Evolutionary conservation across 2,113 vertebrate genomes (phyloP), one percentile per base, ranked within the genome.

Genomic region (Poeciliopsis retropinna): DNA sequence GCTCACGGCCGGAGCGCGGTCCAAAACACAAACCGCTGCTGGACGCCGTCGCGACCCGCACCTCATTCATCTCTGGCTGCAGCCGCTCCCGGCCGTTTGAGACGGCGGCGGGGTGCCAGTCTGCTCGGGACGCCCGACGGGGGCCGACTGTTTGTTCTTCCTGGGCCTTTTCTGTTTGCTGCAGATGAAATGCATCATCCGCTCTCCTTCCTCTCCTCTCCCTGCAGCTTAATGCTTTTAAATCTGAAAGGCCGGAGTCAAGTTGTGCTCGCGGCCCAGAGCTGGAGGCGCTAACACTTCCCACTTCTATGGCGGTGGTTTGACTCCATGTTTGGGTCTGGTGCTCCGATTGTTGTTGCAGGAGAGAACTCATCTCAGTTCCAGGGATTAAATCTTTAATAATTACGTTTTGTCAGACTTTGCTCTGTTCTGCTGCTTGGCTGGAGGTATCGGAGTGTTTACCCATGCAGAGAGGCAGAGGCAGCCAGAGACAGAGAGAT

Each of bases 231-330:
- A 44, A 37, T 72, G 70, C 54, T 68, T 73, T 70, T 72, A 76
- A 73, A 69, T 41, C 6, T 44, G 57, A 41, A 34, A 39, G 70
- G n/a, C 22, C 14, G 41, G 62, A 44, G 19, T 75, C 25, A 14
- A n/a, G 72, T 31, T 15, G 14, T 22, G 19, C 41, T 13, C 70
- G 44, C 63, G 25, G 74, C 62, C 71, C 39, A 14, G 2, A 28
- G 62, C 60, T 57, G 64, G 22, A 77, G 25, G 47, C 39, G 29
- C 72, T 37, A 54, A 67, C 67, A 22, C 68, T 87, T 64, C 64
- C 8, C 17, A 54, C 34, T 61, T 74, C n/a, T n/a, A 61, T 41
- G 54, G 44, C 28, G 30, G 17, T 15, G 65, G 64, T 64, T 34
- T 32, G 44, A 31, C 73, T 74, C 69, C 66, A 32, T 71, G 67